Evolutionary conservation across 2,888 invertebrate genomes (phyloP).

Genomic region (Carpatolechia fugitivella): DNA sequence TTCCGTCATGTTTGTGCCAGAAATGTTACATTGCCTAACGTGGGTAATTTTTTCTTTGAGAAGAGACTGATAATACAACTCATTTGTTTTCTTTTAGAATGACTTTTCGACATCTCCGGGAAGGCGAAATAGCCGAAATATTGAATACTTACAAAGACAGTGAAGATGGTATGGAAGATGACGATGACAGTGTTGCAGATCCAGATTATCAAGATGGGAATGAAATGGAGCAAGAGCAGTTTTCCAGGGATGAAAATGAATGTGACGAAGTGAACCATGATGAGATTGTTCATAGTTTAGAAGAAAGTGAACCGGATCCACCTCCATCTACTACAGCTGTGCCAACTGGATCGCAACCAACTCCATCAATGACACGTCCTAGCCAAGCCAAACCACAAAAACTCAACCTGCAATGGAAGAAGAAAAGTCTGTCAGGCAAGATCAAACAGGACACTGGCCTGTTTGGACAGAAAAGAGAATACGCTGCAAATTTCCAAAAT

Average conservation of each 20-base stretch:
- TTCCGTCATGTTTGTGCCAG: too few species aligned
- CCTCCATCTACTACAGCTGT: too few species aligned
- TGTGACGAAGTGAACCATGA: not conserved
- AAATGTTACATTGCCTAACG: too few species aligned
- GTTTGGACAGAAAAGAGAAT: slow-evolving; percentile 23
- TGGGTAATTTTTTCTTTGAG: too few species aligned
- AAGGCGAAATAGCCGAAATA: not conserved
- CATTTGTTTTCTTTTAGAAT: not conserved
- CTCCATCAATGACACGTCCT: too few species aligned
- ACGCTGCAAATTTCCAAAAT: slow-evolving; percentile 19
- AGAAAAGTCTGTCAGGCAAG: slow-evolving; percentile 18
- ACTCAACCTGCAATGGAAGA: not conserved
- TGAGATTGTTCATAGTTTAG: not conserved
- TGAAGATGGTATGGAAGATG: not conserved
- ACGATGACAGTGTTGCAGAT: not conserved
- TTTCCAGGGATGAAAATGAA: not conserved
- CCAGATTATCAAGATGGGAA: too few species aligned
- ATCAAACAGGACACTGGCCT: slow-evolving; percentile 30
- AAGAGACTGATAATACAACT: too few species aligned
- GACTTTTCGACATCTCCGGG: not conserved
- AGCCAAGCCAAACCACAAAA: not conserved
- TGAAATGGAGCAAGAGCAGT: not conserved
- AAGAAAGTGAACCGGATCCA: too few species aligned
- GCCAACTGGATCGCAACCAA: not conserved
- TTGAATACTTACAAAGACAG: not conserved